Evolutionary conservation across 1,140 invertebrate genomes (phyloP), one percentile per base, ranked within the genome.

Genomic region (Bombus turneri): DNA sequence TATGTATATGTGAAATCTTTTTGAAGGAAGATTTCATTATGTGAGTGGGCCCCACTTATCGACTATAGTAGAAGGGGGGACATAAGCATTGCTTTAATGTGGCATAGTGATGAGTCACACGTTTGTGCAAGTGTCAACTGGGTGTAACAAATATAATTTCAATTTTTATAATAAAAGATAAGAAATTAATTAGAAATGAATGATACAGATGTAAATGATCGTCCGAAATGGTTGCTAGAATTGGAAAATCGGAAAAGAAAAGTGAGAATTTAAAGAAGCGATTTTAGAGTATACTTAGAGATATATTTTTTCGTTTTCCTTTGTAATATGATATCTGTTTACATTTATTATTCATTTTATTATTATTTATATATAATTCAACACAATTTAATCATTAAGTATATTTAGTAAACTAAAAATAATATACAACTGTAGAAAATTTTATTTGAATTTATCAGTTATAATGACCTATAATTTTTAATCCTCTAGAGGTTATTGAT

Each of bases 201-300:
- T 31, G 93, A 93, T 88, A 92, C 92, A 83, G 91, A 93, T 64
- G 87, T 87, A 81, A 91, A 90, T 57, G 87, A 93, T 85, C 93
- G 91, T 12, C 95, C 95, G 0, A 93, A 95, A 84, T 95, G 95
- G 95, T 86, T 95, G 64, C 73, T 93, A 62, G 94, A 95, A 77
- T 57, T 95, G 79, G 95, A 95, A 92, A 95, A 95, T 92, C 91
- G 94, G 12, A 95, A 95, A 85, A 90, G 91, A 87, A 95, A 95
- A 92, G 95, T 95, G 22, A 62, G 75, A 25, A 41, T 66, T 77
- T 78, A 31, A 62, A n/a, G 15, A 47, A n/a, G 8, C 1, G 10
- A 47, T 47, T 47, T 72, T 18, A 37, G 68, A 78, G 12, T 68
- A 34, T 69, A 34, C 10, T 64, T 28, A 73, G 31, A 39, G 22